Evolutionary conservation across 1,140 invertebrate genomes (phyloP), one percentile per base, ranked within the genome.

Genomic region (Drosophila malerkotliana): DNA sequence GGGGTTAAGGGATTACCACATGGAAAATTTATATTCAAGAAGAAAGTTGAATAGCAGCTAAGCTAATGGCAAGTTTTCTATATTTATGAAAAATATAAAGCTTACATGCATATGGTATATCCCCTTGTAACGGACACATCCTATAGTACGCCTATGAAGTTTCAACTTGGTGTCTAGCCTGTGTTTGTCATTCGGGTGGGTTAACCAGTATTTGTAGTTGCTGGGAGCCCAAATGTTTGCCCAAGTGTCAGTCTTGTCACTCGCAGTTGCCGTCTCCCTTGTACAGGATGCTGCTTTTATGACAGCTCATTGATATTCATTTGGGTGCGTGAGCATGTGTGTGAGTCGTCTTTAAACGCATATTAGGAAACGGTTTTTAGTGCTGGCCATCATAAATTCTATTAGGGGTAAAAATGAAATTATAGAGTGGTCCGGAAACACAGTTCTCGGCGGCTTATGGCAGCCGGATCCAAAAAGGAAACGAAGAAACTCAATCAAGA

Each of bases 251-350:
- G 58, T 52, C 53, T 57, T 84, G 82, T 81, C 82, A 74, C 18
- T 37, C 45, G 32, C 81, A 73, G 72, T 62, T 37, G 45, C 67
- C 34, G 39, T 37, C 48, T 45, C 21, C 9, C 41, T 26, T 32
- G 15, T 68, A 57, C 72, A 66, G 76, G 72, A 59, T 51, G 79
- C 67, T 44, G 79, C 67, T 60, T 88, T 87, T 87, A 88, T 87
- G 83, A 83, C 79, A 76, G 67, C 83, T 88, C 79, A 87, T 87
- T 87, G 83, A 87, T 87, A 87, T 87, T 88, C 83, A 87, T 87
- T 82, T 80, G 53, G 62, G 45, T 21, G 21, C 21, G 21, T 21
- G 21, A 21, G 21, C 62, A 41, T 39, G 49, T 59, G 47, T 61
- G 51, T 34, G 24, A 45, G 51, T 39, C 41, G 39, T 51, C 44